Conservation (phyloP, 2,888 invertebrate genomes). For the Agonopterix arenella region DNA sequence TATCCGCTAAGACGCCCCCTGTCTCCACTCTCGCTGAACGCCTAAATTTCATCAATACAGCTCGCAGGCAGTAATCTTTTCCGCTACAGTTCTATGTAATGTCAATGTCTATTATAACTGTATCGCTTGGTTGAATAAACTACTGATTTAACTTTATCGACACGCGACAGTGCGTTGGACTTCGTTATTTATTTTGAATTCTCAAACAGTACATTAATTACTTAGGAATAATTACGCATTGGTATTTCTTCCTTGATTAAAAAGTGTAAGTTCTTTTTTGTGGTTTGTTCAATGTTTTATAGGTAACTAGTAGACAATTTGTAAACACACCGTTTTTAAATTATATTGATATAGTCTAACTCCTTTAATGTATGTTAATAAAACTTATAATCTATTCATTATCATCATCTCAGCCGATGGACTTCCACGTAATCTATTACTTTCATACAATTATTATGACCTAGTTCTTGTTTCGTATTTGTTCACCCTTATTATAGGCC, state of each 20-base stretch:
- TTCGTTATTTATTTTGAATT: constrained; percentile 2
- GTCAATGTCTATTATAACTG: constrained; percentile 40
- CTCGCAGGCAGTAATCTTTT: constrained; percentile 35
- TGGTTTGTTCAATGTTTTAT: no score
- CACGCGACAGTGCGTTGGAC: constrained; percentile 24
- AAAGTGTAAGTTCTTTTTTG: background rate
- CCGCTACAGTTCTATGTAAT: constrained; percentile 39
- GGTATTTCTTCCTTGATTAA: constrained; percentile 2
- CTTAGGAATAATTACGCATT: background rate
- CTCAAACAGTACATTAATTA: constrained; percentile 3
- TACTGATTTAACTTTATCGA: constrained; percentile 12
- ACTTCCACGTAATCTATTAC: no score
- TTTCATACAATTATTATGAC: no score
- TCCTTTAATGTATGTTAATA: no score
- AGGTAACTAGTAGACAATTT: no score
- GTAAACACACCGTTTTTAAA: no score
- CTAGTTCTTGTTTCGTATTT: no score
- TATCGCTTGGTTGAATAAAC: constrained; percentile 20
- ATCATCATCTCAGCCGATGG: no score
- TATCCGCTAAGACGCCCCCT: constrained; percentile 17
- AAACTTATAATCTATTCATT: no score
- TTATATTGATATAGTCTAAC: no score
- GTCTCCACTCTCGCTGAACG: constrained; percentile 29
- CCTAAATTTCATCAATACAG: constrained; percentile 42
- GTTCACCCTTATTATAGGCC: no score